Conservation (phyloP, 2,797 vertebrate genomes). For the Lithobates pipiens region DNA sequence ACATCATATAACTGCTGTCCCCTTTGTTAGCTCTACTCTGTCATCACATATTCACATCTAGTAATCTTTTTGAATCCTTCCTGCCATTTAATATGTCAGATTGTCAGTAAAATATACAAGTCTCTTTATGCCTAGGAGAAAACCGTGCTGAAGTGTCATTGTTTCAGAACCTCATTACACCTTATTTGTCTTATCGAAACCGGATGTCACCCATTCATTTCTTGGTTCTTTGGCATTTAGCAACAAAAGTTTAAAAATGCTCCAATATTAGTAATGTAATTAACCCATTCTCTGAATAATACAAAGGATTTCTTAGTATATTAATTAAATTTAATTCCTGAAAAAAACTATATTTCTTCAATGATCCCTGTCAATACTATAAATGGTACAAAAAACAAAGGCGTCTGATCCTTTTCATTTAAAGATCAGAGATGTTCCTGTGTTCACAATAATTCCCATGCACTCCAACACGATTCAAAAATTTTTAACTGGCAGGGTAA, state of each 20-base stretch:
- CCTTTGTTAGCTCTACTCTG: background rate
- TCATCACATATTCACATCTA: background rate
- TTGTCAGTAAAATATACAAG: slow-evolving; percentile 11
- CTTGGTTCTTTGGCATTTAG: background rate
- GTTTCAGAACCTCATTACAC: slow-evolving; percentile 9
- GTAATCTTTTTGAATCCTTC: background rate
- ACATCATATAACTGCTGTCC: too few species aligned
- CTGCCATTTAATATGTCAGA: background rate
- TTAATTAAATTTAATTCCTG: too few species aligned
- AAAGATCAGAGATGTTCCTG: too few species aligned
- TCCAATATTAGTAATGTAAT: background rate
- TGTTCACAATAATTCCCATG: too few species aligned
- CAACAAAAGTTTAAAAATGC: too few species aligned
- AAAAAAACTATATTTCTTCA: too few species aligned
- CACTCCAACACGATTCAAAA: too few species aligned
- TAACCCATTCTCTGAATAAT: background rate
- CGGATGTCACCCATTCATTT: background rate
- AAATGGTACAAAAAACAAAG: too few species aligned
- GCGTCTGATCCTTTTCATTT: too few species aligned
- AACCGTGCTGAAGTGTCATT: slow-evolving; percentile 12
- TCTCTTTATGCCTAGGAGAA: background rate
- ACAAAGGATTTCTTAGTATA: background rate
- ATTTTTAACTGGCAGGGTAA: too few species aligned
- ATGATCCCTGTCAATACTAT: too few species aligned
- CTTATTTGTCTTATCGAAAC: too few species aligned